A percentile compares a stretch with the other conserved stretches of the same genome.
Evolutionary conservation across 2,888 invertebrate genomes (phyloP).

Genomic region (Himalopsyche japonica): DNA sequence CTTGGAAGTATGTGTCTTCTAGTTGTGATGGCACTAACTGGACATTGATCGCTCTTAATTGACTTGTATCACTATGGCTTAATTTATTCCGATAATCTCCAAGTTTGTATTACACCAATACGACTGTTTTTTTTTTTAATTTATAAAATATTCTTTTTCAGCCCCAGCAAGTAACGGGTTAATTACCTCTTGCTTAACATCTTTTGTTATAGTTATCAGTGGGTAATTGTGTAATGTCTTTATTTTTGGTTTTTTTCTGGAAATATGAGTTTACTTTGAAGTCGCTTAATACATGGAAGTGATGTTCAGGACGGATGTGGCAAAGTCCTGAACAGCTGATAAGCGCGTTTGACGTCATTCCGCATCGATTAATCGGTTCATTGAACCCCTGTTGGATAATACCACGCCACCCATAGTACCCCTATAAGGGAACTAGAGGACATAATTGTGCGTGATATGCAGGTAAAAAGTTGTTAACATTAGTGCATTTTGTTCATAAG

Average conservation of each 20-base stretch:
- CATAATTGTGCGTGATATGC: background rate
- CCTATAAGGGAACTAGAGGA: background rate
- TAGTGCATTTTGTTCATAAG: background rate
- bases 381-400: background rate
- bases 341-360: background rate
- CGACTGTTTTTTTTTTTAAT: too few relatives aligned
- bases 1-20: conserved; percentile 69
- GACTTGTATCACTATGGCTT: too few relatives aligned
- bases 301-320: background rate
- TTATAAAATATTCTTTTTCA: too few relatives aligned
- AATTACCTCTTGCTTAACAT: too few relatives aligned
- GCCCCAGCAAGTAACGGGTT: too few relatives aligned
- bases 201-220: too few relatives aligned
- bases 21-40: conserved; percentile 69
- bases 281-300: too few relatives aligned
- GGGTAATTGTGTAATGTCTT: too few relatives aligned
- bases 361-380: background rate
- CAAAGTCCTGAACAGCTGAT: background rate
- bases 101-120: too few relatives aligned
- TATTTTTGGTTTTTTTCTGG: too few relatives aligned
- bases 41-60: conserved; percentile 63
- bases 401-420: background rate
- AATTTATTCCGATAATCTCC: too few relatives aligned
- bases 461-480: background rate
- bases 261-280: too few relatives aligned